Conservation (phyloP, 2,113 vertebrate species). For the Taurulus bubalis region DNA sequence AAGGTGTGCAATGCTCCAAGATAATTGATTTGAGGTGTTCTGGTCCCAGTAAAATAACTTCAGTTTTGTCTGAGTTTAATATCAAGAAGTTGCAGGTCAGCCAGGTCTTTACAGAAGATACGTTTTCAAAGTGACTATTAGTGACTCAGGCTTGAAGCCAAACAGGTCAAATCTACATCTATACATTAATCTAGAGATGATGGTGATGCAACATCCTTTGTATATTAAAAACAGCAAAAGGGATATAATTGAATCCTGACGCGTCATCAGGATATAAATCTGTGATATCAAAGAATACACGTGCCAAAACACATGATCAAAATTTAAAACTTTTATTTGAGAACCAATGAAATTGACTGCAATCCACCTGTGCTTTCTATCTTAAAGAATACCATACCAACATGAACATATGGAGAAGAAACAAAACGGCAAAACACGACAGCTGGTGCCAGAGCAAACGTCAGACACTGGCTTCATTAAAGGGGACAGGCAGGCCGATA, state of each 20-base stretch:
- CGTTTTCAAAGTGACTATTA: too few species aligned
- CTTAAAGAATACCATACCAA: constrained; percentile 53
- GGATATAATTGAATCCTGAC: not conserved
- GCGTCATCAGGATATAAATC: not conserved
- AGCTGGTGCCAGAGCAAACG: constrained; percentile 58
- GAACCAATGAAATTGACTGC: constrained; percentile 60
- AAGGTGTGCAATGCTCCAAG: too few species aligned
- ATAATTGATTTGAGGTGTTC: too few species aligned
- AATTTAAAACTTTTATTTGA: constrained; percentile 76
- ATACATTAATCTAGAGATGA: too few species aligned
- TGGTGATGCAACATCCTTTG: too few species aligned
- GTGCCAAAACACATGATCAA: constrained; percentile 16
- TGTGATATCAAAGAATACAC: not conserved
- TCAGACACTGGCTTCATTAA: constrained; percentile 30
- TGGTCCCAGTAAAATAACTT: too few species aligned
- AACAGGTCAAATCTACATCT: too few species aligned
- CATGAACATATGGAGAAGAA: constrained; percentile 35
- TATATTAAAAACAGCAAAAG: not conserved
- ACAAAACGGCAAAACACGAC: constrained; percentile 40
- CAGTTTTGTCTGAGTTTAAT: too few species aligned
- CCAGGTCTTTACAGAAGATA: too few species aligned
- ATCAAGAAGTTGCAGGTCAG: too few species aligned
- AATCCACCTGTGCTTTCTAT: constrained; percentile 51
- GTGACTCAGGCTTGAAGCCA: too few species aligned
- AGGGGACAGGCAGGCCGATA: constrained; percentile 7